Base-by-base conservation (phyloP, 1,140 invertebrate genomes). In the Monomorium pharaonis region DNA sequence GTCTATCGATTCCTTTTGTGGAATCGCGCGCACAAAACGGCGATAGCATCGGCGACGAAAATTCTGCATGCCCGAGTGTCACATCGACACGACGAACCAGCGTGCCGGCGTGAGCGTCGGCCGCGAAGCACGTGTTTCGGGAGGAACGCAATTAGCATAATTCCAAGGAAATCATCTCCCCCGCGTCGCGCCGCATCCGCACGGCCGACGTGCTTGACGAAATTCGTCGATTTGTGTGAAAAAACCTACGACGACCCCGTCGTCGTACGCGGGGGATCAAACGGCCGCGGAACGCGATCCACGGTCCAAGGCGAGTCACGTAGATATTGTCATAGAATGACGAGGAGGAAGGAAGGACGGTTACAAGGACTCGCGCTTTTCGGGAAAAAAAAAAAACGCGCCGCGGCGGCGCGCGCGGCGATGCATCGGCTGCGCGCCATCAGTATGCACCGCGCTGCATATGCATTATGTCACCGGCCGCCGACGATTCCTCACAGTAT, bases 381-480 rank as follows among this genome's bases (percentile, higher is more conserved):
- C 47, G 86, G 67, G 62, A 75, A 85, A n/a, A n/a, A n/a, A n/a
- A n/a, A n/a, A n/a, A n/a, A n/a, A n/a, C n/a, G n/a, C n/a, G n/a
- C n/a, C n/a, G n/a, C n/a, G n/a, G n/a, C n/a, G n/a, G n/a, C n/a
- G n/a, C 44, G 63, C 62, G 67, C 24, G 65, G 37, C 24, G 30
- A n/a, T 6, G 76, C 58, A n/a, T 7, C 74, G 62, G 47, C 37
- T 42, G 16, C 56, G n/a, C 16, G 44, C 16, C 24, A 86, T 70
- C 85, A 76, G 87, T 84, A 86, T 77, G 70, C 85, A 9, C 12
- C 47, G 21, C 33, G 42, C 1, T 30, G 67, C 65, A 37, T 74
- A 54, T 58, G 72, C 80, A 78, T 88, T 88, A 88, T 88, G 87
- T 88, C 87, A 88, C 70, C 81, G 37, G 12, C 18, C 77, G 56